These are phyloP conservation scores for Meghimatium bilineatum DNA, from an alignment of 2,888 invertebrate species.

Conservation along the genomic window DNA sequence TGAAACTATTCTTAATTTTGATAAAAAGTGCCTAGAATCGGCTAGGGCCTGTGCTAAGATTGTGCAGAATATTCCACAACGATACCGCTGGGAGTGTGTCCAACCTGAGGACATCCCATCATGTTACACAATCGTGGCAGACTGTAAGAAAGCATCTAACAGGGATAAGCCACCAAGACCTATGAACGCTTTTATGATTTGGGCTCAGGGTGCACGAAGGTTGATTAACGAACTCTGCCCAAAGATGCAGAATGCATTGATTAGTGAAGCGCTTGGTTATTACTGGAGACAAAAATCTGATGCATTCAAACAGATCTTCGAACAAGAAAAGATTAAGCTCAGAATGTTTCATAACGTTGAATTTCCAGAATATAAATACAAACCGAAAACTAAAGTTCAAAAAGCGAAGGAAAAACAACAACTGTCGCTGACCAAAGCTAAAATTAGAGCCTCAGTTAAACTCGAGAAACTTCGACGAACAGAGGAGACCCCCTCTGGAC, in stretches of 20 bases:
- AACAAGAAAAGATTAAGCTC: constrained; percentile 44
- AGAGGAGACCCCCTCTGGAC: neutral
- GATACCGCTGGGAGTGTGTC: constrained; percentile 47
- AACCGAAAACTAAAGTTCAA: constrained; percentile 47
- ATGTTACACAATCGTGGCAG: constrained; percentile 47
- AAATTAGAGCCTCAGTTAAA: constrained; percentile 34
- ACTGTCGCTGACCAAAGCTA: constrained; percentile 34
- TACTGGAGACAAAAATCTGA: constrained; percentile 44
- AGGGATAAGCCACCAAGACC: constrained; percentile 46
- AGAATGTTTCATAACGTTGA: constrained; percentile 39
- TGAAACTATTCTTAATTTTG: constrained; percentile 36
- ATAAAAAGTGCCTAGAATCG: constrained; percentile 32
- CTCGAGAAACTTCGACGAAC: constrained; percentile 12
- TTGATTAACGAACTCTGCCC: constrained; percentile 47
- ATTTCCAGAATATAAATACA: constrained; percentile 47
- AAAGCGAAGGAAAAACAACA: constrained; percentile 46
- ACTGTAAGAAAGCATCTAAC: constrained; percentile 43
- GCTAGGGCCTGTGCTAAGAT: constrained; percentile 46
- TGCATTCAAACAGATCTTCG: constrained; percentile 36
- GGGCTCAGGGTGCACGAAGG: constrained; percentile 45
- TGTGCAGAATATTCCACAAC: constrained; percentile 47
- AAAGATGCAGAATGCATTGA: constrained; percentile 46
- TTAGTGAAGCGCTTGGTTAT: constrained; percentile 44
- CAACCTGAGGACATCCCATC: constrained; percentile 43
- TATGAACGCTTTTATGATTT: constrained; percentile 50